Conservation (phyloP, 2,113 vertebrate genomes). For the Stegostoma tigrinum region DNA sequence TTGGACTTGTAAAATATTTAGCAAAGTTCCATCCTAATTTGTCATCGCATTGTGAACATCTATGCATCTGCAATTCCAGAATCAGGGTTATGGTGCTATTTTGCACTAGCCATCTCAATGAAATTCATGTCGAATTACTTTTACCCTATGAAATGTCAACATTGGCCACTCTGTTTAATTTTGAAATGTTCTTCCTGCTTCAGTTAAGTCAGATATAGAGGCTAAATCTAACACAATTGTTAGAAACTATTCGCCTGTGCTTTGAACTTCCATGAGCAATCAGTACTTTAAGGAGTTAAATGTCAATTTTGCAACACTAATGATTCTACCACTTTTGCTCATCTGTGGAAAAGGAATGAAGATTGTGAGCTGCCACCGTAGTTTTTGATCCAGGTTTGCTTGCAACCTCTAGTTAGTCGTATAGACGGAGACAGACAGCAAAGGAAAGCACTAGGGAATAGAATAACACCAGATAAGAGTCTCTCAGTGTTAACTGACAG, state of each 20-base stretch:
- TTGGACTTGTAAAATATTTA: no score
- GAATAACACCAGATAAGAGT: not conserved
- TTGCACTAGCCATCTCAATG: no score
- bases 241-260: not conserved
- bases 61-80: no score
- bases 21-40: no score
- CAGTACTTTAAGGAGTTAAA: not conserved
- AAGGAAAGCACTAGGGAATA: not conserved
- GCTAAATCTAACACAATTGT: not conserved
- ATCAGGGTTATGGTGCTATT: no score
- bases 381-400: not conserved
- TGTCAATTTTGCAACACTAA: not conserved
- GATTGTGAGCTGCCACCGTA: not conserved
- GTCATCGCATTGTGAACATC: no score
- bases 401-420: not conserved
- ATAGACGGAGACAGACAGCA: not conserved
- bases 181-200: not conserved
- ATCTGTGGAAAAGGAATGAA: not conserved
- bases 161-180: not conserved
- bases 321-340: not conserved
- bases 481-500: not conserved
- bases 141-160: not conserved
- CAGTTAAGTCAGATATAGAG: not conserved
- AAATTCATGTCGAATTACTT: no score
- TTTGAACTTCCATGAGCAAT: not conserved